Percentiles rank a stretch among this genome's conserved stretches.
These are phyloP conservation scores for Diorhabda carinulata DNA, from an alignment of 1,140 invertebrate genomes.

Conservation along the genomic window DNA sequence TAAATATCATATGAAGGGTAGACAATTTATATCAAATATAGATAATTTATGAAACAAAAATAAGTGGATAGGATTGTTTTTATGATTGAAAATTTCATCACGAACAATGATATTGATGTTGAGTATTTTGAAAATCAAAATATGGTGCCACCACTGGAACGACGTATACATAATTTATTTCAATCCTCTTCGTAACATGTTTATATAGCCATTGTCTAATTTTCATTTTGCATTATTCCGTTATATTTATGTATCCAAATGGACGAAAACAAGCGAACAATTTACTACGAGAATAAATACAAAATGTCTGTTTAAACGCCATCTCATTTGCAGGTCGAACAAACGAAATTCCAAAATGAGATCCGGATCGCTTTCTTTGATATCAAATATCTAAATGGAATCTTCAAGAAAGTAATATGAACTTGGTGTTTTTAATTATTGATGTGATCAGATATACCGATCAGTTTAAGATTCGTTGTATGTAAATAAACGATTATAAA, in stretches of 20 bases:
- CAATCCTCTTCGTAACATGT: neutral
- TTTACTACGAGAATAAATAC: neutral
- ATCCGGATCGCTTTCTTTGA: neutral
- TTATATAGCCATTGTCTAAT: conserved; percentile 1
- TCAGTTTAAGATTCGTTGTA: no score
- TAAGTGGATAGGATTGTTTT: no score
- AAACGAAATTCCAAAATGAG: neutral
- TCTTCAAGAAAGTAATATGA: neutral
- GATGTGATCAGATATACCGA: no score
- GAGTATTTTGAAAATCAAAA: no score
- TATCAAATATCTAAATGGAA: neutral
- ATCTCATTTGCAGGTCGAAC: neutral
- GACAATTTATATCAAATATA: no score
- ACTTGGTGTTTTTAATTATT: no score
- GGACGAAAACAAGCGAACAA: neutral
- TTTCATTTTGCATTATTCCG: conserved; percentile 2
- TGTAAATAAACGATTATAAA: no score
- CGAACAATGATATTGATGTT: no score
- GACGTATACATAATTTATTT: neutral
- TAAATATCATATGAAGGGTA: no score
- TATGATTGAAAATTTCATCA: no score
- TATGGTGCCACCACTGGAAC: no score
- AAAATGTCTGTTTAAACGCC: neutral
- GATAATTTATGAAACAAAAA: no score
- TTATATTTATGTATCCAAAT: neutral